Evolutionary conservation across 2,113 vertebrate species (phyloP), one percentile per base, ranked within the genome.

Genomic region (Nematolebias whitei): DNA sequence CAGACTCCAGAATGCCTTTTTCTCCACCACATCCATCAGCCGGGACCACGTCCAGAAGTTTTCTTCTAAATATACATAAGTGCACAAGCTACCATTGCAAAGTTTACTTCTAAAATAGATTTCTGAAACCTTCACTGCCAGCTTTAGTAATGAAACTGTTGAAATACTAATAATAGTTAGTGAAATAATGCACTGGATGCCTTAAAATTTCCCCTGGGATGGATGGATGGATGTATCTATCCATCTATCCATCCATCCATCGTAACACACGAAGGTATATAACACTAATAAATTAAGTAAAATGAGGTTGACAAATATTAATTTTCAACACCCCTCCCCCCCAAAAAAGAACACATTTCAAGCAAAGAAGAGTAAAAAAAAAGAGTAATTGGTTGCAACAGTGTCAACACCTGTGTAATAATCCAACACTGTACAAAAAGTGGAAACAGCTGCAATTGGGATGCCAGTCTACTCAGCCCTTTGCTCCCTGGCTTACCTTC

Each of bases 361-460:
- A 74, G 35, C 50, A 18, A 49, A 24, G 47, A 80, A 12, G 60
- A 74, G 51, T 54, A 66, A 57, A 58, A 61, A n/a, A 32, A 26
- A 26, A 50, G 61, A 14, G 59, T 61, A 84, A 85, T 72, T 82
- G 83, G 58, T 85, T 60, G 48, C 71, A 71, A 78, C 74, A 75
- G 71, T 82, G 83, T 80, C 71, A 67, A 44, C 19, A 15, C 68
- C 74, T 82, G 57, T 48, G 51, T 51, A 57, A 78, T 65, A 68
- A 76, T 70, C 43, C 32, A 44, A 75, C 51, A 26, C 62, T 26
- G 54, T 65, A 53, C 18, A 1, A 56, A 78, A 78, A 71, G 58
- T 69, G 69, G 78, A 74, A 76, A 86, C 87, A 71, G 85, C 83
- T 67, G 76, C 1, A 2, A 69, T n/a, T 24, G 58, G 56, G 23